A percentile compares a stretch with the other conserved stretches of the same genome.
phyloP scores from a whole-genome alignment of 2,888 invertebrate species.

The Protula sp. region DNA sequence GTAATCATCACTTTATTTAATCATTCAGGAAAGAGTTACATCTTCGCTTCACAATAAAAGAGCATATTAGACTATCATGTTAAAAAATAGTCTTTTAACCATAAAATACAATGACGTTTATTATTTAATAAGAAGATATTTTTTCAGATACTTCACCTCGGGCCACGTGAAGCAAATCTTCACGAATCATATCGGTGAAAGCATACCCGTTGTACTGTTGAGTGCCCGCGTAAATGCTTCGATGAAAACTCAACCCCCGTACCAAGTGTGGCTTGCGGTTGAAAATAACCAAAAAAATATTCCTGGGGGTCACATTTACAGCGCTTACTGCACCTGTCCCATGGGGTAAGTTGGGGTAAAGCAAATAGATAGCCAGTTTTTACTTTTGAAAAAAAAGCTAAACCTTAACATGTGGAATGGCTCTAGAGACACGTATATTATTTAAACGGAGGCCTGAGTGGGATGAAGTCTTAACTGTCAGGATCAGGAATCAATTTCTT shows the following conservation, averaged over 20 bases:
- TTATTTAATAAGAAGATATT: too few relatives aligned
- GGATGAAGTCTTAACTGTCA: neutral
- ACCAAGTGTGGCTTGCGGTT: slow-evolving; percentile 4
- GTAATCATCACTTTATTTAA: neutral
- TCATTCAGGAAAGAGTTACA: too few relatives aligned
- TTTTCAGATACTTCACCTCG: neutral
- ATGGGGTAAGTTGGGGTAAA: slow-evolving; percentile 4
- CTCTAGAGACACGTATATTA: too few relatives aligned
- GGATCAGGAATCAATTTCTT: neutral
- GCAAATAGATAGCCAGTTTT: too few relatives aligned
- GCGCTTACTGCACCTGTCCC: slow-evolving; percentile 3
- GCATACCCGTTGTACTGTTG: neutral
- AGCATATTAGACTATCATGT: too few relatives aligned
- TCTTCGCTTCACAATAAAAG: too few relatives aligned
- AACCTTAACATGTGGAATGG: too few relatives aligned
- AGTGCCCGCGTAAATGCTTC: neutral
- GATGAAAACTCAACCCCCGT: neutral
- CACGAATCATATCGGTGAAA: neutral
- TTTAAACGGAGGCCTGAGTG: too few relatives aligned
- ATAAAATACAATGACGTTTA: too few relatives aligned
- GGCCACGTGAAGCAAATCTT: neutral
- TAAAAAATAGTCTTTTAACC: too few relatives aligned
- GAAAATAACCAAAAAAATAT: neutral
- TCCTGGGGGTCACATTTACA: slow-evolving; percentile 2
- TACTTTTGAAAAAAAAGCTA: too few relatives aligned